Evolutionary conservation across 2,113 vertebrate species (phyloP).

Genomic region (Leiothrix lutea): DNA sequence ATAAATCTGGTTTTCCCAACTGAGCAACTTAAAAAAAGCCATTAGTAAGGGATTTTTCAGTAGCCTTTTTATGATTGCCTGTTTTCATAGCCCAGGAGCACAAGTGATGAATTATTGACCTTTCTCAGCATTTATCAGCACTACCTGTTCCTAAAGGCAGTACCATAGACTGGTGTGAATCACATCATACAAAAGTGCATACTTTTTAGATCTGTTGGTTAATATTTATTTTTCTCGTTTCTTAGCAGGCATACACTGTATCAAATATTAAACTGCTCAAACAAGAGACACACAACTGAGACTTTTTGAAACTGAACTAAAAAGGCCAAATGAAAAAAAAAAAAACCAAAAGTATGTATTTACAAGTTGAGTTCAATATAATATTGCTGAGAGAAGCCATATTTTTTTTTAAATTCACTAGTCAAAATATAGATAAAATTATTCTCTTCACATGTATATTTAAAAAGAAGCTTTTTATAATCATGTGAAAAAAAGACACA

Average conservation of each 20-base stretch:
- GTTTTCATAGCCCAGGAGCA: background rate
- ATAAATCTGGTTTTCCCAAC: background rate
- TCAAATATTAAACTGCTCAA: background rate
- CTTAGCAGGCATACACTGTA: background rate
- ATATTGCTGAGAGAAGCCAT: background rate
- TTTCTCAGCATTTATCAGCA: constrained; percentile 8
- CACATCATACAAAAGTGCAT: background rate
- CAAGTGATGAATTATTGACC: constrained; percentile 5
- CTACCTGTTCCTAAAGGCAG: background rate
- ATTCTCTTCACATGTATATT: background rate
- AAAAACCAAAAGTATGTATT: background rate
- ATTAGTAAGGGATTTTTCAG: background rate
- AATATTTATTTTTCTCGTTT: background rate
- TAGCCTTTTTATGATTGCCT: background rate
- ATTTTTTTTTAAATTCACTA: background rate
- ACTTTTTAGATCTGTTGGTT: background rate
- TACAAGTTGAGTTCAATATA: background rate
- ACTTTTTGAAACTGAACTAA: background rate
- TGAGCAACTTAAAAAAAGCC: background rate
- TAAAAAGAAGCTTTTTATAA: background rate
- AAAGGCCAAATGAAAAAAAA: background rate
- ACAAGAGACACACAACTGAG: background rate
- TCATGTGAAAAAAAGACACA: background rate
- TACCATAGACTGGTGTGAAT: background rate
- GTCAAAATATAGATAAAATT: background rate